A percentile compares a stretch with the other conserved stretches of the same genome.
phyloP scores from a whole-genome alignment of 2,113 vertebrate species.

The Chascanopsetta lugubris region DNA sequence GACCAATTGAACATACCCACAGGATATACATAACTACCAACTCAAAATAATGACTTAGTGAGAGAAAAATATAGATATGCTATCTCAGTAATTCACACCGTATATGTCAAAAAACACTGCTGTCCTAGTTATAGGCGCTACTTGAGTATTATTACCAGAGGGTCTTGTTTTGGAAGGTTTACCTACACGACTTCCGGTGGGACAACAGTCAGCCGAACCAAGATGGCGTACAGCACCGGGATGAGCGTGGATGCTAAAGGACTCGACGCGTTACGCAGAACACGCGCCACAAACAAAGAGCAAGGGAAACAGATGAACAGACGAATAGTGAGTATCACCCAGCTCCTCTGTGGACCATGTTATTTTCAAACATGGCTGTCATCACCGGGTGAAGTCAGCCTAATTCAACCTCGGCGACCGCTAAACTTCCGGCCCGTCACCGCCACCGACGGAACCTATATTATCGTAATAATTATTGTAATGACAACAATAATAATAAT shows the following conservation, averaged over 20 bases:
- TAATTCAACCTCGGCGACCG: constrained; percentile 34
- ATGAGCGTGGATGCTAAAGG: constrained; percentile 64
- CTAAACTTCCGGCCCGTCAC: neutral
- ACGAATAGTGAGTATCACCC: constrained; percentile 65
- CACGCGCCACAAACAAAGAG: constrained; percentile 46
- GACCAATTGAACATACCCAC: too few relatives aligned
- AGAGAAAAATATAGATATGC: too few relatives aligned
- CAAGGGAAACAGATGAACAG: constrained; percentile 70
- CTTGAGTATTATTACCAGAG: too few relatives aligned
- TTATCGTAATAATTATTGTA: too few relatives aligned
- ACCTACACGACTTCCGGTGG: neutral
- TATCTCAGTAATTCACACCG: too few relatives aligned
- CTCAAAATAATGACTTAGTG: too few relatives aligned
- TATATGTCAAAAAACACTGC: too few relatives aligned
- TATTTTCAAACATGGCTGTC: too few relatives aligned
- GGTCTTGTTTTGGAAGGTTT: neutral
- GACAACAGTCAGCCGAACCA: neutral
- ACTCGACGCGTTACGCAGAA: constrained; percentile 68
- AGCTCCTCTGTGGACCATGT: neutral
- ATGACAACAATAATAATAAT: too few relatives aligned
- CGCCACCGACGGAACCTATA: too few relatives aligned
- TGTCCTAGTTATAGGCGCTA: too few relatives aligned
- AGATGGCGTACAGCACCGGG: constrained; percentile 65
- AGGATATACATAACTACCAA: too few relatives aligned
- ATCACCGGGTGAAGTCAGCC: neutral